Base-by-base conservation (phyloP, 2,888 invertebrate species). In the Agrotis puta region DNA sequence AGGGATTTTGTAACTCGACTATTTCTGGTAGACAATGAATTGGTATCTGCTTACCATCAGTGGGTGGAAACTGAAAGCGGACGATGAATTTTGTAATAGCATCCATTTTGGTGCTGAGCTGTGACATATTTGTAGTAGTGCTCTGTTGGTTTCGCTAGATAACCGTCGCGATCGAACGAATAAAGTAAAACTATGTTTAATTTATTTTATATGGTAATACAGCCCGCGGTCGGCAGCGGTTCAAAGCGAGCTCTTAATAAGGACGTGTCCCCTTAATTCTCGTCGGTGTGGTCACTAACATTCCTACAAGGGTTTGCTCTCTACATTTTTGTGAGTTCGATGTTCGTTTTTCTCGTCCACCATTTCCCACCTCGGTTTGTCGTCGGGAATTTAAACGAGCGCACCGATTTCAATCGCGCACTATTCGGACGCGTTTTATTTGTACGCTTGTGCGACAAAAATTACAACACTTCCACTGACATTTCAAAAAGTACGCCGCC, bases 251-350 rank as follows among this genome's bases (percentile, higher is more conserved):
- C 90, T 89, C 91, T 92, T 90, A 94, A 92, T 93, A 92, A 92
- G 92, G 91, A 90, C 91, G 90, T 92, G 94, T 93, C 91, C 89
- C 86, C 86, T 89, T 90, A 88, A 90, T 90, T 90, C 89, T 82
- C 88, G 87, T 84, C 89, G 90, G 88, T 86, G 91, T 90, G 90
- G 90, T 91, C 91, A 88, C 90, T 88, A 85, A 90, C 93, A 94
- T 95, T 93, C 94, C 92, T 88, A 95, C 95, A 94, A 92, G 92
- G 91, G 92, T 93, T 92, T 91, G 93, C 95, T 94, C 92, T 93
- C 88, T 85, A 89, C 91, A 93, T 94, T 93, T 94, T 94, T 93
- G 91, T 92, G 86, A 88, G 90, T 90, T 87, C 72, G 73, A 69
- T 84, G 83, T 81, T 92, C 88, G 90, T 94, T 94, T 94, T 94